Evolutionary conservation across 2,113 vertebrate species (phyloP).

Genomic region (Genyomyrus donnyi): DNA sequence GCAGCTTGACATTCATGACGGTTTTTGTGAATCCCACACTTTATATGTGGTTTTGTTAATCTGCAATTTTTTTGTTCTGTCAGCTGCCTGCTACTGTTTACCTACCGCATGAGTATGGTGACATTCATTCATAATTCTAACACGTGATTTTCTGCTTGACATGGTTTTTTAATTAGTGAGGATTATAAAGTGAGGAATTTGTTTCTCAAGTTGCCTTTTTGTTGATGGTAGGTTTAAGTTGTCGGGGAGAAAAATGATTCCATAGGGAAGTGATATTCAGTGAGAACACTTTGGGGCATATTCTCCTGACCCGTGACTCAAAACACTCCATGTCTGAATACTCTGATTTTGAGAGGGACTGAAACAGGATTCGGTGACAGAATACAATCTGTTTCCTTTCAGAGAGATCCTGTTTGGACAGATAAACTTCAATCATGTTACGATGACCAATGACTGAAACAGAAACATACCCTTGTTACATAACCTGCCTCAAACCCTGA

Average conservation of each 20-base stretch:
- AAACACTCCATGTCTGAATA: background rate
- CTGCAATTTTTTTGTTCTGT: background rate
- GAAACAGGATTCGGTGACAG: background rate
- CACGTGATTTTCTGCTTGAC: background rate
- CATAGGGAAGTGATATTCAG: background rate
- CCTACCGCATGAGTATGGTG: background rate
- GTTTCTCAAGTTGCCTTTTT: background rate
- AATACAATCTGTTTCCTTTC: background rate
- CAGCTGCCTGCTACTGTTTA: background rate
- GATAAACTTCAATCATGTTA: background rate
- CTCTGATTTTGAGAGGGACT: background rate
- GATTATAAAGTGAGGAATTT: background rate
- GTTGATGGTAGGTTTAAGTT: background rate
- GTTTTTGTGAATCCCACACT: background rate
- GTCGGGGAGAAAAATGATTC: background rate
- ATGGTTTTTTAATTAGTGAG: background rate
- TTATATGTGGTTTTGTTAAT: background rate
- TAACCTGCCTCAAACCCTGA: background rate
- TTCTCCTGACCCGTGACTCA: background rate
- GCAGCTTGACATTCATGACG: background rate
- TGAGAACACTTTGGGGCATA: background rate
- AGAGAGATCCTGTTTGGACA: background rate
- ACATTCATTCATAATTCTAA: background rate
- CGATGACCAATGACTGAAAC: background rate
- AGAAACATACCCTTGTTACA: background rate